Evolutionary conservation across 2,888 invertebrate species (phyloP).

Genomic region (Tupiocoris notatus): DNA sequence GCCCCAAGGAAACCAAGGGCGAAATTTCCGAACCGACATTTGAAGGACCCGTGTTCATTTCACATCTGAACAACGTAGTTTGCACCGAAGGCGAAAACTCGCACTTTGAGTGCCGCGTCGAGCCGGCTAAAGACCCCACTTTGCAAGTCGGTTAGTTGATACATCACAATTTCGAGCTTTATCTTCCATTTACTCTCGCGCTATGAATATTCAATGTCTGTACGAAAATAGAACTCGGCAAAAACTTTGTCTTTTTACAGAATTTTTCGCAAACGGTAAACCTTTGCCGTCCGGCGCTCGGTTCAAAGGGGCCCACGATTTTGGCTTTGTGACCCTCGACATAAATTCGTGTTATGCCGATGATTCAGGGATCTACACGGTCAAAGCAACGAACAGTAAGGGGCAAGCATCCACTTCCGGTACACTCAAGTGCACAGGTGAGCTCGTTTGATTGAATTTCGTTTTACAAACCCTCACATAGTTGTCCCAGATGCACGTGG

Average conservation of each 20-base stretch:
- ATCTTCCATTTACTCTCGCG: background rate
- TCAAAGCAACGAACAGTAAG: constrained; percentile 83
- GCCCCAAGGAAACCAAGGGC: constrained; percentile 66
- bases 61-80: constrained; percentile 86
- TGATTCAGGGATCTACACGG: constrained; percentile 89
- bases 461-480: background rate
- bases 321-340: constrained; percentile 92
- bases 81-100: constrained; percentile 84
- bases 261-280: constrained; percentile 94
- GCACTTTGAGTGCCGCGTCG: constrained; percentile 89
- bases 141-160: constrained; percentile 64
- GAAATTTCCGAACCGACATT: constrained; percentile 75
- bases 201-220: background rate
- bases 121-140: constrained; percentile 87
- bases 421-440: constrained; percentile 78
- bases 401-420: constrained; percentile 89
- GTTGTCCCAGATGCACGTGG: too few relatives aligned
- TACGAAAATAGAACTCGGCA: background rate
- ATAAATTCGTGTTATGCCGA: constrained; percentile 83
- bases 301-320: constrained; percentile 90
- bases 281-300: constrained; percentile 84
- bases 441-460: constrained; percentile 51
- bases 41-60: constrained; percentile 84
- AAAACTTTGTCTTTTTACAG: constrained; percentile 54
- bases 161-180: background rate